Conservation (phyloP, 2,113 vertebrate genomes). For the Haplochromis vanheusdeni region DNA sequence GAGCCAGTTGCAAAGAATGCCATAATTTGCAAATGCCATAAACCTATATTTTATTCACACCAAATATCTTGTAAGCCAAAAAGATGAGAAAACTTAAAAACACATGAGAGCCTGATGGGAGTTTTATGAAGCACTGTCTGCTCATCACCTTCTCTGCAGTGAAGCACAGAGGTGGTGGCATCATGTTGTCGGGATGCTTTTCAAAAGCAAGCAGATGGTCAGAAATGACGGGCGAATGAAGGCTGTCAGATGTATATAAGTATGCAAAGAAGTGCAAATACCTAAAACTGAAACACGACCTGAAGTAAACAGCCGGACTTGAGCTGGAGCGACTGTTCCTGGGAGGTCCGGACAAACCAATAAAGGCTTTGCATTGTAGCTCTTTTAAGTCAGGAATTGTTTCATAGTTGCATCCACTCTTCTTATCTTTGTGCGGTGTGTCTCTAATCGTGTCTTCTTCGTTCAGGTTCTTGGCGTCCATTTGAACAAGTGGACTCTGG, state of each 20-base stretch:
- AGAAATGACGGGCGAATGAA: fast-evolving
- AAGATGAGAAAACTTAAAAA: too few relatives aligned
- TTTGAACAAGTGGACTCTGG: conserved; percentile 93
- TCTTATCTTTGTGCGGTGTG: too few relatives aligned
- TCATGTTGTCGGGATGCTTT: neutral
- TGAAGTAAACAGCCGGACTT: fast-evolving
- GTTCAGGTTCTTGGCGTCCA: conserved; percentile 87
- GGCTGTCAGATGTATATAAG: neutral
- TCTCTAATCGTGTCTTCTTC: neutral
- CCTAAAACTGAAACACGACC: neutral
- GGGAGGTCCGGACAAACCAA: neutral
- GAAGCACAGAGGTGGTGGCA: too few relatives aligned
- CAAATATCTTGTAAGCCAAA: neutral
- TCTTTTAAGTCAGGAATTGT: neutral
- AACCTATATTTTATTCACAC: fast-evolving
- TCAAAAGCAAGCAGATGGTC: fast-evolving
- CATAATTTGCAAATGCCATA: neutral
- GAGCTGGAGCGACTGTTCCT: neutral
- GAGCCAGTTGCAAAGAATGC: neutral
- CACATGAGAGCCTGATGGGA: too few relatives aligned
- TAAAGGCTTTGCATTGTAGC: fast-evolving
- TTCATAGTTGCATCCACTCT: neutral
- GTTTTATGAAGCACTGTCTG: too few relatives aligned
- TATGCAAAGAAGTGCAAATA: neutral
- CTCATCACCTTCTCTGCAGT: too few relatives aligned